Conservation (phyloP, 2,113 vertebrate genomes). For the Sinocyclocheilus rhinocerous region DNA sequence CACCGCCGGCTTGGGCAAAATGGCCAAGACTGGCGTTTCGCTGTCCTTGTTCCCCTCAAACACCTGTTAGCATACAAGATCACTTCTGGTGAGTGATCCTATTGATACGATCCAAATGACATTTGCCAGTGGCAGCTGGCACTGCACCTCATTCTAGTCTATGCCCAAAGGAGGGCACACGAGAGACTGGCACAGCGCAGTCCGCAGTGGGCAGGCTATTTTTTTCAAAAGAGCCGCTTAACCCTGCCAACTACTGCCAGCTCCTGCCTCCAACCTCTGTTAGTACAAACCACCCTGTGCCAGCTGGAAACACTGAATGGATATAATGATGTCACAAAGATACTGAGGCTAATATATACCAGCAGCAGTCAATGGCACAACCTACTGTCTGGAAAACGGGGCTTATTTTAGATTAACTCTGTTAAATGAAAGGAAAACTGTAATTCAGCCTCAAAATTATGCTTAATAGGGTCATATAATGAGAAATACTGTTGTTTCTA, state of each 20-base stretch:
- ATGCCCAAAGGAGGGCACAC: slow-evolving; percentile 4
- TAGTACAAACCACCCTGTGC: slow-evolving; percentile 28
- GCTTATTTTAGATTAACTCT: background rate
- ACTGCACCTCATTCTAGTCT: background rate
- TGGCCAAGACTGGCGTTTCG: slow-evolving; percentile 84
- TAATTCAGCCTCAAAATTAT: background rate
- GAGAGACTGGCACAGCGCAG: slow-evolving; percentile 39
- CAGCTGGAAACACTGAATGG: slow-evolving; percentile 12
- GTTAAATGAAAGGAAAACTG: slow-evolving; percentile 14
- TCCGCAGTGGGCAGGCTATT: slow-evolving; percentile 38
- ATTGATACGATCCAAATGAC: slow-evolving; percentile 15
- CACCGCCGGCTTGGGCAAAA: slow-evolving; percentile 80
- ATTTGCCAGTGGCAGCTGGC: slow-evolving; percentile 21
- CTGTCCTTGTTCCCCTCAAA: slow-evolving; percentile 88
- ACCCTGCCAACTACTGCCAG: slow-evolving; percentile 50
- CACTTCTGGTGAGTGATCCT: slow-evolving; percentile 7
- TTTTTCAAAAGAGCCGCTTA: slow-evolving; percentile 56
- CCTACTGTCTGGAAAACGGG: slow-evolving; percentile 3
- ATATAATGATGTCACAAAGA: slow-evolving; percentile 40
- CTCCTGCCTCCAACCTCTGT: slow-evolving; percentile 32
- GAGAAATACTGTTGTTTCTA: background rate
- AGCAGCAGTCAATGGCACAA: slow-evolving; percentile 12
- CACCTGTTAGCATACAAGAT: slow-evolving; percentile 70
- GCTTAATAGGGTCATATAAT: background rate
- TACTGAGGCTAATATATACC: slow-evolving; percentile 14